Percentiles rank a stretch among this genome's conserved stretches.
These are phyloP conservation scores for Trematomus loennbergii DNA, from an alignment of 2,113 vertebrate species.

Conservation along the genomic window DNA sequence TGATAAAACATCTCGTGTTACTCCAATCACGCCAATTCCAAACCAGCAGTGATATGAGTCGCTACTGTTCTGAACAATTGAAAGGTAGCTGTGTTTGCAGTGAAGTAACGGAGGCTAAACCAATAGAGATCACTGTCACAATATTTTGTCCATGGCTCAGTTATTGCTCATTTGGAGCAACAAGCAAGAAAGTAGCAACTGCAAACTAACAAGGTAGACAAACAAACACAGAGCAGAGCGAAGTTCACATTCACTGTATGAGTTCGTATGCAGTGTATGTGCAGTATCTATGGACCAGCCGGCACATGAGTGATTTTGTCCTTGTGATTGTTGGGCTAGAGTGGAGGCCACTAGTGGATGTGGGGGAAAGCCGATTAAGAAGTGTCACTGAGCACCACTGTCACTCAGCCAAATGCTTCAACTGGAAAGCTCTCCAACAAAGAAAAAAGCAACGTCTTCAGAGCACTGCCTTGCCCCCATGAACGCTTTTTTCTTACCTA, in stretches of 20 bases:
- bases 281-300: constrained; percentile 33
- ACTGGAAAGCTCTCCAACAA: constrained; percentile 51
- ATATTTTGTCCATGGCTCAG: constrained; percentile 1
- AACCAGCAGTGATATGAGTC: constrained; percentile 8
- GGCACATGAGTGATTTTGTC: constrained; percentile 75
- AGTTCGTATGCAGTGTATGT: constrained; percentile 35
- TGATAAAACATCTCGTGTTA: constrained; percentile 3
- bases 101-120: constrained; percentile 36
- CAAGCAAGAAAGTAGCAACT: background rate
- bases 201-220: background rate
- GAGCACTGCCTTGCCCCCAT: constrained; percentile 17
- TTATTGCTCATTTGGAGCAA: background rate
- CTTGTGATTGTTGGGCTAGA: constrained; percentile 78
- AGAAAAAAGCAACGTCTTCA: constrained; percentile 30
- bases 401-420: constrained; percentile 60
- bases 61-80: constrained; percentile 7
- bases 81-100: constrained; percentile 17
- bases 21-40: constrained; percentile 20
- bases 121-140: constrained; percentile 8
- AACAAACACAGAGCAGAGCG: background rate
- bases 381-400: constrained; percentile 64
- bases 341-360: constrained; percentile 73
- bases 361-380: constrained; percentile 74
- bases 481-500: background rate
- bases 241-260: background rate